Percentiles rank a stretch among this genome's conserved stretches.
Evolutionary conservation across 1,140 invertebrate species (phyloP).

Genomic region (Trichogramma pretiosum): DNA sequence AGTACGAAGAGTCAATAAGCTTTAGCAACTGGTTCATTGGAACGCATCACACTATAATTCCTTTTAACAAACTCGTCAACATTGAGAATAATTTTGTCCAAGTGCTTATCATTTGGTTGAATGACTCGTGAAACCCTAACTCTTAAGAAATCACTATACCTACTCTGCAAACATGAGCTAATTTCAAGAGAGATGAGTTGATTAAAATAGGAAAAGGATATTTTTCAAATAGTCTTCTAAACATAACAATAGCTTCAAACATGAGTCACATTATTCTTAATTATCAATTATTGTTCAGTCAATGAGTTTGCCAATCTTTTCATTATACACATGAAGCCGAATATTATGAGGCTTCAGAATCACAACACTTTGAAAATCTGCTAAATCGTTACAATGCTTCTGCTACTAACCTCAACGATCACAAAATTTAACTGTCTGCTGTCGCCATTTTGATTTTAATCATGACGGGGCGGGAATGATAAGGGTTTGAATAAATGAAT

Average conservation of each 20-base stretch:
- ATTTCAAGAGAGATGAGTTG: conserved; percentile 89
- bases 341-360: too few species aligned
- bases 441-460: too few species aligned
- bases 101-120: conserved; percentile 90
- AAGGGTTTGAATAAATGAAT: too few species aligned
- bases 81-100: conserved; percentile 94
- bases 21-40: conserved; percentile 95
- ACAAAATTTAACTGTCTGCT: too few species aligned
- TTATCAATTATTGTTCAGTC: too few species aligned
- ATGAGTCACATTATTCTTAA: conserved; percentile 93
- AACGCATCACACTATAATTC: conserved; percentile 92
- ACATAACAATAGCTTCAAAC: conserved; percentile 91
- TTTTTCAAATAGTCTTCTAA: conserved; percentile 89
- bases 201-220: conserved; percentile 97
- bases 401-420: too few species aligned
- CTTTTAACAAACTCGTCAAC: conserved; percentile 90
- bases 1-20: too few species aligned
- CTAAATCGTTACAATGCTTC: too few species aligned
- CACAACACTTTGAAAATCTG: too few species aligned
- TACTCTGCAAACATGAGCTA: conserved; percentile 87
- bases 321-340: too few species aligned
- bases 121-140: conserved; percentile 90
- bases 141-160: conserved; percentile 86
- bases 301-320: too few species aligned
- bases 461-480: too few species aligned